Evolutionary conservation across 2,888 invertebrate species (phyloP), one percentile per base, ranked within the genome.

Genomic region (Danaus chrysippus): DNA sequence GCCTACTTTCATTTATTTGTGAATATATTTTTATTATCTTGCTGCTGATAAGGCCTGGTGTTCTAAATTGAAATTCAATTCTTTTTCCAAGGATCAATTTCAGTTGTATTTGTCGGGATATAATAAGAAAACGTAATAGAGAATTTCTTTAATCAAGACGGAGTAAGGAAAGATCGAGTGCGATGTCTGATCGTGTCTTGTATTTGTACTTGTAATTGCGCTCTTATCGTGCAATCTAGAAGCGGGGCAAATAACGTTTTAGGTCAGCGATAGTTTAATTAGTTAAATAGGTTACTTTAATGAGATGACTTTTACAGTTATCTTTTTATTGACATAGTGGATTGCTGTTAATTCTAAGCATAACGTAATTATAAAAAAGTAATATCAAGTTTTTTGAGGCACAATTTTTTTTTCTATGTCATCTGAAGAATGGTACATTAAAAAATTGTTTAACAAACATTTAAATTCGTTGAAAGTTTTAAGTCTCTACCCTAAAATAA

Each of bases 121-220:
- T 17, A 49, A 49, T 46, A 17, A 49, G 49, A 17, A 49, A 49
- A 34, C 10, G 10, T 10, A 49, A 49, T 15, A 49, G 17, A 49
- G 49, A 49, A 49, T 49, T 49, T 15, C 49, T 49, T 49, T 49
- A 49, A 49, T 49, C 49, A 49, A 49, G 49, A 49, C 49, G 9
- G 10, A 17, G 49, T 10, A 17, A 49, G 49, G 49, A 49, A 49
- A 49, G 49, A 49, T 49, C 17, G 49, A 49, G 49, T 10, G 49
- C 49, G 49, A 49, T 17, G 49, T 49, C 49, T 49, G 49, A 17
- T 49, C 23, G 23, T 17, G 49, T 49, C 49, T 9, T 49, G 49
- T 49, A 49, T 49, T 49, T 49, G 49, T 49, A 17, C 49, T 49
- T 49, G 49, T 49, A 49, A 49, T 49, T 49, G 49, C 49, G 49